Base-by-base conservation (phyloP, 1,140 invertebrate genomes). In the Saccostrea echinata region DNA sequence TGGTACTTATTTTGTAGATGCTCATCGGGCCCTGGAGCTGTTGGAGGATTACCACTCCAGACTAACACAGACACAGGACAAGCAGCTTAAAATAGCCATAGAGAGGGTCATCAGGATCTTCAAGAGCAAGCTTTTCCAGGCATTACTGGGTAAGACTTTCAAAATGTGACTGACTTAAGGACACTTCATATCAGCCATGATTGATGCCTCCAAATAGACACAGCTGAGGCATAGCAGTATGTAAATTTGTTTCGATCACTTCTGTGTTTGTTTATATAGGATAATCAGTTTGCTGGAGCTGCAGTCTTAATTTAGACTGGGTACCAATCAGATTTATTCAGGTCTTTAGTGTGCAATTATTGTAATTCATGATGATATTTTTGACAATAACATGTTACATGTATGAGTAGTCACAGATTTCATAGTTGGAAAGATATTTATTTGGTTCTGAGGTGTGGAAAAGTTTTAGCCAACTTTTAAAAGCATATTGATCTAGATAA, bases 71-170 rank as follows among this genome's bases (percentile, higher is more conserved):
- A 97, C 98, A 30, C 97, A 98, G 94, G 98, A 99, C 95, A 97
- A 98, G 93, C 98, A 98, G 93, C 96, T 99, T 80, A 96, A 98
- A 91, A 97, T 98, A 90, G 98, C 98, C 90, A 99, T 99, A 93
- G 98, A 99, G 95, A 96, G 98, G 91, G 98, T 99, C 93, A 99
- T 99, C 93, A 96, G 98, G 88, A 99, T 99, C 95, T 99, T 99
- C 96, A 99, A 99, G 95, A 99, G 98, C 90, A 96, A 98, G 91
- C 97, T 99, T 85, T 99, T 99, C 96, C 98, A 99, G 95, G 98
- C 98, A 88, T 95, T 99, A 90, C 96, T 99, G 95, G 98, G 98
- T 99, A 96, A 97, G 97, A 96, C n/a, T 86, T 16, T 87, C 27
- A 30, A 80, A 33, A 24, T 80, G 43, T 4, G 43, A 43, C 43